phyloP scores from a whole-genome alignment of 37 sponge, comb jelly and placozoan genomes.

The Tethya wilhelma region DNA sequence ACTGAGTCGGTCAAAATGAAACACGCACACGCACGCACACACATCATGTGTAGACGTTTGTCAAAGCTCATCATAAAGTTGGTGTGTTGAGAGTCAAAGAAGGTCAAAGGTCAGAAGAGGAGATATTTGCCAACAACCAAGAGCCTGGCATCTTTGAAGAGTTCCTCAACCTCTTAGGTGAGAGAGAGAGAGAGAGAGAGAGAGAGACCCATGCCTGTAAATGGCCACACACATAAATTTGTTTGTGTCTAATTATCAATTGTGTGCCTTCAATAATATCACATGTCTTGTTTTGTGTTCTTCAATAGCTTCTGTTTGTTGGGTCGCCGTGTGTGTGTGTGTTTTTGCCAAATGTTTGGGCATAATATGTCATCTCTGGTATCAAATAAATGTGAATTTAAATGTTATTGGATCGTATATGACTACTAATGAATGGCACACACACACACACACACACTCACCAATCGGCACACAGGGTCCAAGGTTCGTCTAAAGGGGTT shows the following conservation, averaged over 20 bases:
- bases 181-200: neutral
- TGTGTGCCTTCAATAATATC: too few relatives aligned
- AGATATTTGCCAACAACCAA: slow-evolving; percentile 83
- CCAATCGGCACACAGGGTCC: neutral
- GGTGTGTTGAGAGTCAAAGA: slow-evolving; percentile 85
- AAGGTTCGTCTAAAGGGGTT: slow-evolving; percentile 81
- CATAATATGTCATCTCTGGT: too few relatives aligned
- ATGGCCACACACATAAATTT: too few relatives aligned
- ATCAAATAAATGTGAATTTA: too few relatives aligned
- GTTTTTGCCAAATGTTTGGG: too few relatives aligned
- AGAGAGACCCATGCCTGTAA: neutral
- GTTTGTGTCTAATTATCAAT: neutral
- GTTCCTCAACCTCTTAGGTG: slow-evolving; percentile 54
- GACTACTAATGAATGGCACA: too few relatives aligned
- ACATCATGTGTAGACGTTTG: slow-evolving; percentile 55
- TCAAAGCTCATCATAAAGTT: slow-evolving; percentile 70
- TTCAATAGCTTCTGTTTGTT: too few relatives aligned
- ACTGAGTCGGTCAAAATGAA: too few relatives aligned
- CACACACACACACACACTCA: too few relatives aligned
- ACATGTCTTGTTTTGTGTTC: too few relatives aligned
- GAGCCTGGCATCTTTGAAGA: slow-evolving; percentile 80
- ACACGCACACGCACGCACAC: neutral
- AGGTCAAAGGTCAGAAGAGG: slow-evolving; percentile 87
- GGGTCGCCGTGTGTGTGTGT: too few relatives aligned
- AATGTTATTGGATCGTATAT: too few relatives aligned